phyloP scores from a whole-genome alignment of 2,113 vertebrate species.

The Chroicocephalus ridibundus region DNA sequence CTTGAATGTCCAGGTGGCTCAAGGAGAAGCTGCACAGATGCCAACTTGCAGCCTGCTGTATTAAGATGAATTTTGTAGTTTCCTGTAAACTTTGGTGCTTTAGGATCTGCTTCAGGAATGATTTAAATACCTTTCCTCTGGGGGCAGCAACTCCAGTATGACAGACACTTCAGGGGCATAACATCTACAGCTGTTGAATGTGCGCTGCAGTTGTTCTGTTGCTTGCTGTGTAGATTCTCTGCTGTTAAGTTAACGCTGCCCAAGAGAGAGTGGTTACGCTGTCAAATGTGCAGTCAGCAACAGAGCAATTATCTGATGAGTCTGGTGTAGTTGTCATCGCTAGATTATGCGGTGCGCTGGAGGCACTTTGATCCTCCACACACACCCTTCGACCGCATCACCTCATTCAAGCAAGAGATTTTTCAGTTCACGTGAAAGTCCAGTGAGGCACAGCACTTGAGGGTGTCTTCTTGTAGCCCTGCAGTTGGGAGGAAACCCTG shows the following conservation, averaged over 20 bases:
- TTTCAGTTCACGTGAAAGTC: background rate
- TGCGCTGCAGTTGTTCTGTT: background rate
- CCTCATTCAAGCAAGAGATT: background rate
- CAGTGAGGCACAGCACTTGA: background rate
- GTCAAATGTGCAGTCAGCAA: background rate
- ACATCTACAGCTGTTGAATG: background rate
- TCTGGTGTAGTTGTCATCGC: background rate
- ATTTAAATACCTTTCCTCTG: background rate
- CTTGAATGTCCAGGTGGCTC: background rate
- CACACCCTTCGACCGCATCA: rapidly evolving
- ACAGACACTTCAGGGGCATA: background rate
- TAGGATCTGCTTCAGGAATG: background rate
- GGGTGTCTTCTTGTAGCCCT: background rate
- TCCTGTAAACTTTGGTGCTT: background rate
- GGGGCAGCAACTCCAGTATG: background rate
- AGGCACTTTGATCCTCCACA: background rate
- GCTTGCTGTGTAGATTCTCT: background rate
- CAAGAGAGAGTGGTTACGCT: background rate
- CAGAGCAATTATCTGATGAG: background rate
- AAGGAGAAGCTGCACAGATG: background rate
- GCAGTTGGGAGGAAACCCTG: background rate
- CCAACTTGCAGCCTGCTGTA: background rate
- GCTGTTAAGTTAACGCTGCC: background rate
- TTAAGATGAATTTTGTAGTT: background rate
- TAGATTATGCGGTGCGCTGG: background rate